These are phyloP conservation scores for Ochropleura plecta DNA, from an alignment of 2,888 invertebrate species.

Conservation along the genomic window DNA sequence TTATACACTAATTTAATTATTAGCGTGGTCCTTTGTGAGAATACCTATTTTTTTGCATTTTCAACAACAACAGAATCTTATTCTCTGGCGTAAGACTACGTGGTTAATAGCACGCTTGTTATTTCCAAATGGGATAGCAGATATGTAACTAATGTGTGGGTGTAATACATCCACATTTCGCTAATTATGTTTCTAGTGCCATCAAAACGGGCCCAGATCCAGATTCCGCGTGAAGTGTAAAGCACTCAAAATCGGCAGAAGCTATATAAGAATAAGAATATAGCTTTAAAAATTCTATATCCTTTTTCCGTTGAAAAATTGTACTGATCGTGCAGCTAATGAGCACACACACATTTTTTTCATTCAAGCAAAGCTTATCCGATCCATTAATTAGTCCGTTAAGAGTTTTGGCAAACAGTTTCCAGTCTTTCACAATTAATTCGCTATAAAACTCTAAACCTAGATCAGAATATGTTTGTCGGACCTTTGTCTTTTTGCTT, in stretches of 20 bases:
- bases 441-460: slow-evolving; percentile 45
- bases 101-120: not conserved
- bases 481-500: slow-evolving; percentile 67
- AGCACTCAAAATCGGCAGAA: not conserved
- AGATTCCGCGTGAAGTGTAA: not conserved
- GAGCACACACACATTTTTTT: not conserved
- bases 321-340: not conserved
- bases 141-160: too few species aligned
- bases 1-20: slow-evolving; percentile 45
- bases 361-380: slow-evolving; percentile 11
- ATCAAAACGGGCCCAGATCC: too few species aligned
- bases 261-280: too few species aligned
- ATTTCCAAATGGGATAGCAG: too few species aligned
- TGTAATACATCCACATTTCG: too few species aligned
- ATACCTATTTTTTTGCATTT: slow-evolving; percentile 21
- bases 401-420: slow-evolving; percentile 32
- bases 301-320: not conserved
- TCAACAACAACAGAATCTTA: not conserved
- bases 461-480: slow-evolving; percentile 45
- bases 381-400: slow-evolving; percentile 28
- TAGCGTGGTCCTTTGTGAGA: slow-evolving; percentile 17
- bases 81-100: not conserved
- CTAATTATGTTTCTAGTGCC: too few species aligned
- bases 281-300: not conserved
- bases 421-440: slow-evolving; percentile 44